Evolutionary conservation across 2,888 invertebrate genomes (phyloP).

Genomic region (Thymelicus lineola): DNA sequence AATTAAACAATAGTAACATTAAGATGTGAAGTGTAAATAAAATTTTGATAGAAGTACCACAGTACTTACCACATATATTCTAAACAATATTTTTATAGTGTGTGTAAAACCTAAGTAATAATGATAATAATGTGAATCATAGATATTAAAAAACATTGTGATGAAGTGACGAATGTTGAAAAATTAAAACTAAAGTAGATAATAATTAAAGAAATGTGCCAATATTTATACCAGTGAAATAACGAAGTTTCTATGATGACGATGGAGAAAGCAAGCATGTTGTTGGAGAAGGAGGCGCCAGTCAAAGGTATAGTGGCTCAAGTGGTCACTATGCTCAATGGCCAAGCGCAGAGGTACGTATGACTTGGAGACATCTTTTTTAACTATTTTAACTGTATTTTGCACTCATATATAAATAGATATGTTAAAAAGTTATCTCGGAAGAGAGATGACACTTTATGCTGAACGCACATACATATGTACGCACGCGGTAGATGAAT

Average conservation of each 20-base stretch:
- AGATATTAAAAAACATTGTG: not conserved
- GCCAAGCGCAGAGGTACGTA: conserved; percentile 79
- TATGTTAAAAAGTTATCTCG: too few species aligned
- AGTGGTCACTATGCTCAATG: conserved; percentile 82
- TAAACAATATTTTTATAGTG: too few species aligned
- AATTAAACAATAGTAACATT: conserved; percentile 9
- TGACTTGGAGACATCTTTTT: not conserved
- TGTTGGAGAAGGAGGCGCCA: conserved; percentile 78
- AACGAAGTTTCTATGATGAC: conserved; percentile 61
- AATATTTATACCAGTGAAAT: conserved; percentile 39
- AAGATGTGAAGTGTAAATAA: conserved; percentile 40
- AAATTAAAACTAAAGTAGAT: not conserved
- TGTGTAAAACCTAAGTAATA: too few species aligned
- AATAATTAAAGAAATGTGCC: conserved; percentile 17
- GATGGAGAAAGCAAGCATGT: conserved; percentile 69
- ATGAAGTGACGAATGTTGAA: not conserved
- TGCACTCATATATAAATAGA: too few species aligned
- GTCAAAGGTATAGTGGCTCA: conserved; percentile 81
- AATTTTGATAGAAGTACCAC: not conserved
- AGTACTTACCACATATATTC: too few species aligned
- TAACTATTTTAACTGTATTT: too few species aligned
- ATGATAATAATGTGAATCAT: too few species aligned
- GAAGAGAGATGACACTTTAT: too few species aligned
- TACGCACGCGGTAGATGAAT: too few species aligned
- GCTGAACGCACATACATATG: too few species aligned